Conservation (phyloP, 1,140 invertebrate genomes). For the Oreohelix idahoensis region DNA sequence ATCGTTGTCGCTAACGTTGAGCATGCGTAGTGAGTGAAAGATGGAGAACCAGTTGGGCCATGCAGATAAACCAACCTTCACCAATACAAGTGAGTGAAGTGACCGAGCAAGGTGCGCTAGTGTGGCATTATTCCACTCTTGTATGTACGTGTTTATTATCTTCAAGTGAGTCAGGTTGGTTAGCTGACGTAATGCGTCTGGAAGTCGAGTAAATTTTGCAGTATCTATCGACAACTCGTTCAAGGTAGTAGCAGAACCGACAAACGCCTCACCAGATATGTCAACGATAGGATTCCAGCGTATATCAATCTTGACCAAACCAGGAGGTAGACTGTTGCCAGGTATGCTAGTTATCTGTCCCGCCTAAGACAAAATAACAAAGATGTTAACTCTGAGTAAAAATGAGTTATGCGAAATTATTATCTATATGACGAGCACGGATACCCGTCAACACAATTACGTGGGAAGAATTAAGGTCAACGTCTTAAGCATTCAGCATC, state of each 20-base stretch:
- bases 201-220: not conserved
- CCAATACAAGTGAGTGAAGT: not conserved
- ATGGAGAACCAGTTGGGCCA: not conserved
- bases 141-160: not conserved
- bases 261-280: not conserved
- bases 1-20: not conserved
- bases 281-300: not conserved
- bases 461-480: too few relatives aligned
- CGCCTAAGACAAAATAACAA: conserved; percentile 51
- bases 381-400: too few relatives aligned
- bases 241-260: not conserved
- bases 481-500: too few relatives aligned
- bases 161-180: not conserved
- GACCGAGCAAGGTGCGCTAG: not conserved
- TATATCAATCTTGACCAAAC: not conserved
- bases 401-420: too few relatives aligned
- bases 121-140: not conserved
- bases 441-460: too few relatives aligned
- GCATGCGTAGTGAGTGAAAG: not conserved
- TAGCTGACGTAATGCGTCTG: not conserved
- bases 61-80: not conserved
- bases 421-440: too few relatives aligned
- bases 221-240: not conserved
- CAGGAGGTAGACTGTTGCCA: not conserved
- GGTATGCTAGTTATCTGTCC: not conserved